Evolutionary conservation across 2,888 invertebrate genomes (phyloP).

Genomic region (Drosophila mercatorum): DNA sequence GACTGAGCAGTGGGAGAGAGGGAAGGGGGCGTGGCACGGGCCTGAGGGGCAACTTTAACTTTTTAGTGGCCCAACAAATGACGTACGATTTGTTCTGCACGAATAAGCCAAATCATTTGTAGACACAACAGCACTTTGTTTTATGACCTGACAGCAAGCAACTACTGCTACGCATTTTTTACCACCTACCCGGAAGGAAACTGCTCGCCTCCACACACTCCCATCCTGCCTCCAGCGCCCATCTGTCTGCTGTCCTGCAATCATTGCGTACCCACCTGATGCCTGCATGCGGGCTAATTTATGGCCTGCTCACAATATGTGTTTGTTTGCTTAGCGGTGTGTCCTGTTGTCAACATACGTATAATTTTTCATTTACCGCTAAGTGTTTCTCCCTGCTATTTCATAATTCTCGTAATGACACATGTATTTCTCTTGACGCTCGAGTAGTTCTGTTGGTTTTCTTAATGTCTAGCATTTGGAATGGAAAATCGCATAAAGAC

Average conservation of each 20-base stretch:
- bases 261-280: constrained; percentile 53
- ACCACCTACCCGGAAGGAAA: constrained; percentile 45
- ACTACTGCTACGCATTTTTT: constrained; percentile 60
- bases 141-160: constrained; percentile 73
- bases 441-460: constrained; percentile 67
- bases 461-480: constrained; percentile 35
- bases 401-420: constrained; percentile 73
- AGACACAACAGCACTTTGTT: constrained; percentile 74
- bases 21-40: not conserved
- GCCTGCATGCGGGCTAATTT: constrained; percentile 76
- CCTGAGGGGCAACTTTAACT: constrained; percentile 46
- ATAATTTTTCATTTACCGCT: constrained; percentile 72
- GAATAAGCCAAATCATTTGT: constrained; percentile 79
- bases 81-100: constrained; percentile 79
- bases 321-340: constrained; percentile 17
- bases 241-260: constrained; percentile 35
- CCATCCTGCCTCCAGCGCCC: constrained; percentile 5
- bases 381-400: constrained; percentile 67
- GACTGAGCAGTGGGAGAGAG: not conserved
- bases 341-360: constrained; percentile 59
- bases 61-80: constrained; percentile 77
- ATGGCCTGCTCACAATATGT: constrained; percentile 66
- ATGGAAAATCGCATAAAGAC: not conserved
- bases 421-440: constrained; percentile 58
- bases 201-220: not conserved